phyloP scores from a whole-genome alignment of 2,113 vertebrate species.

The Phodopus roborovskii region DNA sequence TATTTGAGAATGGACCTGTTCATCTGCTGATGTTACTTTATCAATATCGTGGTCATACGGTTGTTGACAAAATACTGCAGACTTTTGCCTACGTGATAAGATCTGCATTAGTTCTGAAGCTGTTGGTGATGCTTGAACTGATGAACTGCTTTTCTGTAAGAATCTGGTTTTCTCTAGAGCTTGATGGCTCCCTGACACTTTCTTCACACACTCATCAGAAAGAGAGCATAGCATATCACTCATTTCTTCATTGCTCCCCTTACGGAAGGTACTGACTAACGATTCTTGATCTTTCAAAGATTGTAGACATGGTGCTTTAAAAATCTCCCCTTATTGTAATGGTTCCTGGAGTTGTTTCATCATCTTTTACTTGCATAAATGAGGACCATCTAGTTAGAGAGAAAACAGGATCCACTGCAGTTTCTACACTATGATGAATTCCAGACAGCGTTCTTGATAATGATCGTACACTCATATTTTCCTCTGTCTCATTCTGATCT shows the following conservation, averaged over 20 bases:
- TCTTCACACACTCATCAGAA: conserved; percentile 59
- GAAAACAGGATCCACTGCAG: conserved; percentile 8
- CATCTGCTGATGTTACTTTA: conserved; percentile 64
- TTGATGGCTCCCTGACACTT: conserved; percentile 59
- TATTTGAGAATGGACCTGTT: conserved; percentile 49
- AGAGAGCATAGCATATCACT: conserved; percentile 1
- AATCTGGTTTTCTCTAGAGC: conserved; percentile 53
- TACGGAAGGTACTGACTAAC: conserved; percentile 56
- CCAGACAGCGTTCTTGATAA: conserved; percentile 49
- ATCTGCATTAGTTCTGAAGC: conserved; percentile 60
- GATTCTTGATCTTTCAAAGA: conserved; percentile 68
- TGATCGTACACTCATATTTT: conserved; percentile 30
- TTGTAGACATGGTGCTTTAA: conserved; percentile 67
- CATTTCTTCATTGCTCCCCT: conserved; percentile 60
- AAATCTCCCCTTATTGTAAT: conserved; percentile 77
- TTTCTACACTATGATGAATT: conserved; percentile 55
- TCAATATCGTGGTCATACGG: conserved; percentile 35
- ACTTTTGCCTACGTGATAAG: conserved; percentile 63
- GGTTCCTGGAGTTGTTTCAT: conserved; percentile 66
- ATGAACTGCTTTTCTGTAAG: conserved; percentile 60
- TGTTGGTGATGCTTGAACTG: conserved; percentile 49
- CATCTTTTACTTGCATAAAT: conserved; percentile 64
- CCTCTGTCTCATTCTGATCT: conserved; percentile 60
- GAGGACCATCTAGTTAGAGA: conserved; percentile 59
- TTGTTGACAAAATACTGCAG: conserved; percentile 60